Evolutionary conservation across 2,888 invertebrate genomes (phyloP).

Genomic region (Cantharis nigra): DNA sequence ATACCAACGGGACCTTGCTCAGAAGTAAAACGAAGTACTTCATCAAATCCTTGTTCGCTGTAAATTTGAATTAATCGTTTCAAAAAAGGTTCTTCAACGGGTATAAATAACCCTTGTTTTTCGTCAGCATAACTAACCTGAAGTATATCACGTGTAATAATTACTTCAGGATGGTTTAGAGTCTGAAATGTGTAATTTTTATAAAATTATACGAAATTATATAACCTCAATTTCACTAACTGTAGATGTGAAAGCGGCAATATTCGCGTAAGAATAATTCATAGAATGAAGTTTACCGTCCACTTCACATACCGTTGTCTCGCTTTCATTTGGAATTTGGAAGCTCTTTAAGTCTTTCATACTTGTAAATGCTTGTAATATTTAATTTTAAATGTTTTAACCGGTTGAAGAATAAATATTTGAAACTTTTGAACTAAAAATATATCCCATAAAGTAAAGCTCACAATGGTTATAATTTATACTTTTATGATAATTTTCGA

Average conservation of each 20-base stretch:
- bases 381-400: not conserved
- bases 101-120: slow-evolving; percentile 62
- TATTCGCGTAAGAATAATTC: slow-evolving; percentile 61
- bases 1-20: slow-evolving; percentile 48
- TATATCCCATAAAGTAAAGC: not conserved
- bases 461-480: not conserved
- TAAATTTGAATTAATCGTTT: slow-evolving; percentile 77
- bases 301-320: slow-evolving; percentile 66
- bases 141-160: slow-evolving; percentile 67
- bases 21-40: slow-evolving; percentile 68
- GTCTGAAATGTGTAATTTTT: slow-evolving; percentile 54
- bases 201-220: slow-evolving; percentile 2
- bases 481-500: not conserved
- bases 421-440: not conserved
- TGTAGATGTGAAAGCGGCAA: slow-evolving; percentile 62
- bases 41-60: slow-evolving; percentile 75
- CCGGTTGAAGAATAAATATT: not conserved
- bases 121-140: slow-evolving; percentile 62
- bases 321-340: slow-evolving; percentile 52
- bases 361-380: slow-evolving; percentile 35
- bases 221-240: slow-evolving; percentile 52
- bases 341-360: slow-evolving; percentile 50
- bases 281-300: slow-evolving; percentile 66
- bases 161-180: slow-evolving; percentile 71
- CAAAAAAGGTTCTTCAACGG: slow-evolving; percentile 71